These are phyloP conservation scores for Cossypha caffra DNA, from an alignment of 2,797 vertebrate species.

Conservation along the genomic window DNA sequence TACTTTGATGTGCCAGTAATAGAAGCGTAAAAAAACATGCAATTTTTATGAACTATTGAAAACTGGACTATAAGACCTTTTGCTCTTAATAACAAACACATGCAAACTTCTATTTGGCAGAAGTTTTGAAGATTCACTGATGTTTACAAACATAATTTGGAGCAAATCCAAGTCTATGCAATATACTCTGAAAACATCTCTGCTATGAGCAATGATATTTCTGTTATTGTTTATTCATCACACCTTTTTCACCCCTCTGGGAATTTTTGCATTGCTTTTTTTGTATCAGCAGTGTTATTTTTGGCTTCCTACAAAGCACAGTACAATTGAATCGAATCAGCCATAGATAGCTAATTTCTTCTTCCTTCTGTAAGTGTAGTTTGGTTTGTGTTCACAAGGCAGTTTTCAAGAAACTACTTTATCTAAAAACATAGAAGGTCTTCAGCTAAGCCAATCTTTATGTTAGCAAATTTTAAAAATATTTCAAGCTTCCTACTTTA, in stretches of 20 bases:
- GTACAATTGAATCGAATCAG: not conserved
- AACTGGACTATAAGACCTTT: not conserved
- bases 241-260: not conserved
- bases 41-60: not conserved
- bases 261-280: not conserved
- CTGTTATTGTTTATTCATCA: not conserved
- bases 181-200: not conserved
- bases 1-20: not conserved
- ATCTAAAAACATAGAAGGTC: not conserved
- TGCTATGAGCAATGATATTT: not conserved
- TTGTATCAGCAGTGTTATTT: not conserved
- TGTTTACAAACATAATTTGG: not conserved
- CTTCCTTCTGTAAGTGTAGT: not conserved
- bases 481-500: not conserved
- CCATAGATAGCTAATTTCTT: not conserved
- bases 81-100: not conserved
- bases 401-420: not conserved
- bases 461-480: not conserved
- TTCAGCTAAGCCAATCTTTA: not conserved
- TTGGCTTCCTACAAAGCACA: not conserved
- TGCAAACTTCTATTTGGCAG: not conserved
- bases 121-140: not conserved
- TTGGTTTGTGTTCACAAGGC: not conserved
- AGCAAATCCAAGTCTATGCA: not conserved
- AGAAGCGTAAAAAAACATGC: not conserved